Conservation (phyloP, 2,888 invertebrate species). For the Gari tellinella region DNA sequence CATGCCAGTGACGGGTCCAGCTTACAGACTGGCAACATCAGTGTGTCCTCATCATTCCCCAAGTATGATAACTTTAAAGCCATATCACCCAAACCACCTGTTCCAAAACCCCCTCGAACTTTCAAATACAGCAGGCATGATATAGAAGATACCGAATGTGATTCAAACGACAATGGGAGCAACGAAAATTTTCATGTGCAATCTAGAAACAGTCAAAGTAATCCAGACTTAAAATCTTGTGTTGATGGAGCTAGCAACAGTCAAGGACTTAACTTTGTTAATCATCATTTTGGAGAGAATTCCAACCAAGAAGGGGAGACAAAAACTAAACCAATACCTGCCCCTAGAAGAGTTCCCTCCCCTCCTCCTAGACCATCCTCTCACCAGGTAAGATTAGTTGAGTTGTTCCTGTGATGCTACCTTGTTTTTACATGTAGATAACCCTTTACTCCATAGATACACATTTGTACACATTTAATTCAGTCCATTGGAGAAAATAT, state of each 20-base stretch:
- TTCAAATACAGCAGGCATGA: slow-evolving; percentile 51
- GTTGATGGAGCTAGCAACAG: slow-evolving; percentile 1
- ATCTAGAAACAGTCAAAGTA: slow-evolving; percentile 31
- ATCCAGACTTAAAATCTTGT: not conserved
- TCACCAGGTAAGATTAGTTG: slow-evolving; percentile 59
- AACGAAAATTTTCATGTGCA: slow-evolving; percentile 45
- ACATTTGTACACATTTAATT: too few relatives aligned
- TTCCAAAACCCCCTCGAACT: slow-evolving; percentile 48
- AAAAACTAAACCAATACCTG: slow-evolving; percentile 23
- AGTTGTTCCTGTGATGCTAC: too few relatives aligned
- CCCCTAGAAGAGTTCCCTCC: slow-evolving; percentile 45
- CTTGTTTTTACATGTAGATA: too few relatives aligned
- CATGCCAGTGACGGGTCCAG: not conserved
- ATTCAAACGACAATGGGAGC: slow-evolving; percentile 8
- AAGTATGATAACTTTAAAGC: not conserved
- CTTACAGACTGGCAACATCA: not conserved
- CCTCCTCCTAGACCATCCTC: slow-evolving; percentile 67
- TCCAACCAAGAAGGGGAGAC: not conserved
- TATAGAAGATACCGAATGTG: slow-evolving; percentile 8
- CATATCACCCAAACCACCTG: slow-evolving; percentile 8
- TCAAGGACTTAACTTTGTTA: slow-evolving; percentile 33
- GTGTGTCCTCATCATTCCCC: slow-evolving; percentile 8
- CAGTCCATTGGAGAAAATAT: too few relatives aligned
- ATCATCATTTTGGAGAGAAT: slow-evolving; percentile 40
- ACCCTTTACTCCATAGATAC: too few relatives aligned